Evolutionary conservation across 1,140 invertebrate species (phyloP).

Genomic region (Drosophila virilis): DNA sequence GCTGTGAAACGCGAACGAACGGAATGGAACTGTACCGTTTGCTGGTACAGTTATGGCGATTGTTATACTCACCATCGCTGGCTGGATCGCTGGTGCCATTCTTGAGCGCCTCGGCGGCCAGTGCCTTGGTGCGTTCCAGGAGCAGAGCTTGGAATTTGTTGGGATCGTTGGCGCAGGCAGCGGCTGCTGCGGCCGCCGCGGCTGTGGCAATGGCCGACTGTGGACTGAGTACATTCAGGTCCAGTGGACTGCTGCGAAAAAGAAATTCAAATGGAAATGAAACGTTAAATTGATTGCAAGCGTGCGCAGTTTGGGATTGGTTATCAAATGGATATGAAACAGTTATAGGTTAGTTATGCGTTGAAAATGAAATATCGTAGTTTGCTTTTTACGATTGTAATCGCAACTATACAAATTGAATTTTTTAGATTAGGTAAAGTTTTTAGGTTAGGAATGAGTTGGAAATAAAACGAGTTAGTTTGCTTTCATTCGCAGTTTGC

Average conservation of each 20-base stretch:
- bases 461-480: background rate
- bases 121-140: conserved; percentile 90
- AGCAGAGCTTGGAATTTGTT: conserved; percentile 92
- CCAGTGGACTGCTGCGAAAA: conserved; percentile 67
- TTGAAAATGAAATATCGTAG: background rate
- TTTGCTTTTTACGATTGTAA: too few species aligned
- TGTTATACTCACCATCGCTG: conserved; percentile 81
- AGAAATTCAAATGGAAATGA: background rate
- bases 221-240: conserved; percentile 78
- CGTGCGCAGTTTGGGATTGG: background rate
- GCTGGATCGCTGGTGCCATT: conserved; percentile 52
- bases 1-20: background rate
- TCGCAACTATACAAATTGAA: too few species aligned
- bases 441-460: conserved; percentile 6
- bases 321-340: background rate
- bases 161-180: conserved; percentile 84
- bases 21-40: conserved; percentile 2
- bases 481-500: background rate
- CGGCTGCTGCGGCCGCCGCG: conserved; percentile 77
- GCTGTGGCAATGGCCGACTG: conserved; percentile 77
- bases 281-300: background rate
- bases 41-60: background rate
- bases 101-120: conserved; percentile 86
- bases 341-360: background rate
- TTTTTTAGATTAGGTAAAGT: too few species aligned